Evolutionary conservation across 2,113 vertebrate species (phyloP), one percentile per base, ranked within the genome.

Genomic region (Natator depressus): DNA sequence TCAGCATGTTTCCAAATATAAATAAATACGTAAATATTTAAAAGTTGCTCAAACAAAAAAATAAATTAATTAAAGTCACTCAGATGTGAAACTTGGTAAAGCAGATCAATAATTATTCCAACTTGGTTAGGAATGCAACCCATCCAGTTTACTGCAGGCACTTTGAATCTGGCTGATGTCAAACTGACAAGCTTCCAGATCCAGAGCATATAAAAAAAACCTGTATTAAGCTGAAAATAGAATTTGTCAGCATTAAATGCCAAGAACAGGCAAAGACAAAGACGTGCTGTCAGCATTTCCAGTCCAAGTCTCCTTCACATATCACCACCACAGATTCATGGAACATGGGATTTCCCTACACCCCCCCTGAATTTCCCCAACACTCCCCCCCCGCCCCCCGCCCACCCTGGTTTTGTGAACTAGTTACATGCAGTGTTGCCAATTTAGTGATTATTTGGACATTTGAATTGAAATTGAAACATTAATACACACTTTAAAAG

Each of bases 191-290:
- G 82, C 96, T 97, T 54, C 42, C 42, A 42, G 42, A 42, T 97
- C 96, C 97, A 97, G 29, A 97, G 92, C 93, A 17, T 93, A 97
- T 98, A 98, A 98, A 97, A 96, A 54, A 98, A 98, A 97, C 97
- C 95, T 96, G 96, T 96, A 91, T 96, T 96, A 87, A 81, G 96
- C 98, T 98, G 97, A 98, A 98, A 98, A 98, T 98, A 98, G 98
- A 98, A 90, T 96, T 86, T 89, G 95, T 87, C 97, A 95, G 82
- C 95, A 84, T 47, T 97, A 97, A 96, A 96, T 72, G 91, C 93
- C 96, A 84, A 79, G 84, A 51, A 72, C 81, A 53, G 85, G 89
- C 81, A 96, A n/a, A 90, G 89, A 94, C 96, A 97, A 95, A 94
- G 54, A 84, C 50, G 2, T 14, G 86, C 84, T 80, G 93, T 97